A percentile compares a stretch with the other conserved stretches of the same genome.
phyloP scores from a whole-genome alignment of 1,140 invertebrate species.

The Tetraneura akinire region DNA sequence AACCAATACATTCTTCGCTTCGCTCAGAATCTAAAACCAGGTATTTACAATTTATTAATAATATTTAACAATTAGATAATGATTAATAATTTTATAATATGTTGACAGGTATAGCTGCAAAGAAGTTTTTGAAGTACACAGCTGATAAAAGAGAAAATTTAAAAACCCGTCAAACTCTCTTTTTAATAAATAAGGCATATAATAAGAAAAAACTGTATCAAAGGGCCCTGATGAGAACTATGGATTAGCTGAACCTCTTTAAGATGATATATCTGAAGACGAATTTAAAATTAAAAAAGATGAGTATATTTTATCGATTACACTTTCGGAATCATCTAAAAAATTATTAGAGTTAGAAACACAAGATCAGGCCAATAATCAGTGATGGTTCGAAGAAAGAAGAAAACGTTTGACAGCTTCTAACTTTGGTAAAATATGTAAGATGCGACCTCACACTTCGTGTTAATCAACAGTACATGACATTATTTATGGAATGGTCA shows the following conservation, averaged over 20 bases:
- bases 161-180: background rate
- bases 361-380: too few species aligned
- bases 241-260: background rate
- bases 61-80: background rate
- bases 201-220: slow-evolving; percentile 5
- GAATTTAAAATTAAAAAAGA: slow-evolving; percentile 1
- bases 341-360: too few species aligned
- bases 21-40: too few species aligned
- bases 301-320: background rate
- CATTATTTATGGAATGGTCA: slow-evolving; percentile 1
- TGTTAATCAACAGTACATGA: slow-evolving; percentile 1
- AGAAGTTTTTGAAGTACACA: background rate
- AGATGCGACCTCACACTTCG: slow-evolving; percentile 25
- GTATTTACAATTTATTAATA: too few species aligned
- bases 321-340: background rate
- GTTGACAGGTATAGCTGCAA: background rate
- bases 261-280: background rate
- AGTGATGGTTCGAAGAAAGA: slow-evolving; percentile 9
- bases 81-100: background rate
- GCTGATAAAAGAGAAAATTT: slow-evolving; percentile 1
- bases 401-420: slow-evolving; percentile 14
- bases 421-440: slow-evolving; percentile 9
- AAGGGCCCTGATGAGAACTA: too few species aligned
- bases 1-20: too few species aligned
- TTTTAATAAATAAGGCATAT: background rate